Evolutionary conservation across 2,797 vertebrate genomes (phyloP).

Genomic region (Myotis planiceps): DNA sequence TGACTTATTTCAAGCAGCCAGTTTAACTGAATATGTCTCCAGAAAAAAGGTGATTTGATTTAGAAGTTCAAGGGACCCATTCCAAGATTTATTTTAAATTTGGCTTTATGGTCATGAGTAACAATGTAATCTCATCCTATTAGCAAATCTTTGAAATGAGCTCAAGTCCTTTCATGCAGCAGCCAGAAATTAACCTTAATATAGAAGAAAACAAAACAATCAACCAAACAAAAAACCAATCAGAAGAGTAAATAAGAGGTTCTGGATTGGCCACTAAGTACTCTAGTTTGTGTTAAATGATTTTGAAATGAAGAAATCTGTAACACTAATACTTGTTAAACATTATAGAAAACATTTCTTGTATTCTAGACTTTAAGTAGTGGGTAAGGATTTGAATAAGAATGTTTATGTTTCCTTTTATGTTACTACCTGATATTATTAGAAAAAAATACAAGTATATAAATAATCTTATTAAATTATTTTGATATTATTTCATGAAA

Average conservation of each 20-base stretch:
- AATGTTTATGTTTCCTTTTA: constrained; percentile 21
- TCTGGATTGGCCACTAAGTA: not conserved
- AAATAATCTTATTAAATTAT: constrained; percentile 34
- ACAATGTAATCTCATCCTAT: constrained; percentile 36
- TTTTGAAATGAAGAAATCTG: not conserved
- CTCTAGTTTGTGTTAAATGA: not conserved
- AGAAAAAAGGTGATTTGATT: constrained; percentile 27
- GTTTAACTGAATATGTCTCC: constrained; percentile 10
- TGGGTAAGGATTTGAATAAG: not conserved
- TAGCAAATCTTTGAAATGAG: constrained; percentile 22
- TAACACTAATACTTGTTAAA: not conserved
- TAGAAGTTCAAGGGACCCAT: constrained; percentile 34
- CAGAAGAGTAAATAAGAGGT: not conserved
- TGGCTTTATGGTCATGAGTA: constrained; percentile 7
- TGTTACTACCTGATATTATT: not conserved
- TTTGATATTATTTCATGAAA: constrained; percentile 18
- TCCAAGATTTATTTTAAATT: constrained; percentile 40
- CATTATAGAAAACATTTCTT: not conserved
- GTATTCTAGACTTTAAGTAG: not conserved
- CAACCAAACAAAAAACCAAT: not conserved
- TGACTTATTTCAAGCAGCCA: constrained; percentile 18
- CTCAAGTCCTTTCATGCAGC: not conserved
- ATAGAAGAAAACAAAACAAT: not conserved
- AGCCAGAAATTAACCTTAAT: constrained; percentile 28
- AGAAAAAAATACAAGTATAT: constrained; percentile 22